Conservation (phyloP, 2,888 invertebrate species). For the Syritta pipiens region DNA sequence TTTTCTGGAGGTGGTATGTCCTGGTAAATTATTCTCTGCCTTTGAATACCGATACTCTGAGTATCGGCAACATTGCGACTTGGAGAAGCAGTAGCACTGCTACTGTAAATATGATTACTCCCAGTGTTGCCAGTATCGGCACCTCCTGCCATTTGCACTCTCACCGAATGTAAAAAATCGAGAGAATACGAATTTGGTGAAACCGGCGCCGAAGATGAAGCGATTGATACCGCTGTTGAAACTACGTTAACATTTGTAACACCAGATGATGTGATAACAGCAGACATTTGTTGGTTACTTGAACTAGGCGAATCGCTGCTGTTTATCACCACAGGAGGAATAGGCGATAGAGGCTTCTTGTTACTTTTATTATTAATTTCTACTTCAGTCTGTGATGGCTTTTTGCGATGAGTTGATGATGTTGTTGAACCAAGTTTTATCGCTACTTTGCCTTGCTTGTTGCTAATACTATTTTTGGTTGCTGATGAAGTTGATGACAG, state of each 20-base stretch:
- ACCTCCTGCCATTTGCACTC: constrained; percentile 73
- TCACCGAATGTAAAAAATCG: constrained; percentile 75
- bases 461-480: constrained; percentile 35
- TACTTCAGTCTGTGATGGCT: constrained; percentile 35
- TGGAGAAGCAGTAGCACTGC: constrained; percentile 55
- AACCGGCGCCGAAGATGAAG: constrained; percentile 56
- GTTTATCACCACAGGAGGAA: constrained; percentile 41
- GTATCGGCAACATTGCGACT: constrained; percentile 11
- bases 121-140: constrained; percentile 27
- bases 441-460: constrained; percentile 36
- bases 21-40: constrained; percentile 45
- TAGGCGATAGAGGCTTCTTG: constrained; percentile 30
- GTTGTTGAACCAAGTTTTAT: constrained; percentile 35
- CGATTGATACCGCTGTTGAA: constrained; percentile 21
- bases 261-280: constrained; percentile 40
- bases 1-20: constrained; percentile 57
- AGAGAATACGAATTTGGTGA: constrained; percentile 72
- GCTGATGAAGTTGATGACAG: constrained; percentile 50
- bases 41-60: constrained; percentile 36
- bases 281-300: constrained; percentile 45
- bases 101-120: constrained; percentile 39
- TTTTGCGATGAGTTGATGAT: constrained; percentile 50
- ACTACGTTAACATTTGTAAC: constrained; percentile 41
- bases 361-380: constrained; percentile 34
- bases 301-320: neutral